These are phyloP conservation scores for Dipus sagitta DNA, from an alignment of 2,797 vertebrate species.

Conservation along the genomic window DNA sequence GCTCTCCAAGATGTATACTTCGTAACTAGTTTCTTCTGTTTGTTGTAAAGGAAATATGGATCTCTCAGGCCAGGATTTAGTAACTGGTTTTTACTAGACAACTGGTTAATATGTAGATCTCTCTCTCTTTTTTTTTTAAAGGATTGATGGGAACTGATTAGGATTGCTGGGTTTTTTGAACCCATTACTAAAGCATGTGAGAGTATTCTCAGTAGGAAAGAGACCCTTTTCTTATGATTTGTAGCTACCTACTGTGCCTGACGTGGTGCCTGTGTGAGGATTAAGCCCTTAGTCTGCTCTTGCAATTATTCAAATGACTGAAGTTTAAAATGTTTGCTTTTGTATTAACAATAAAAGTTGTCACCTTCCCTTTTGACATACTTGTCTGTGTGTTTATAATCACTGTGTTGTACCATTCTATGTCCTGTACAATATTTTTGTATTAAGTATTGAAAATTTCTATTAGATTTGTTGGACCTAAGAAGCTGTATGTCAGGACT, in stretches of 20 bases:
- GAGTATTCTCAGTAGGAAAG: constrained; percentile 66
- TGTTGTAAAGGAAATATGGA: constrained; percentile 61
- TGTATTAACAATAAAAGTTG: constrained; percentile 83
- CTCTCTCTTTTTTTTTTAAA: no score
- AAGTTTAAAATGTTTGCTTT: constrained; percentile 77
- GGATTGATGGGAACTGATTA: constrained; percentile 49
- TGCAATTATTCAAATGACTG: constrained; percentile 78
- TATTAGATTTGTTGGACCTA: constrained; percentile 14
- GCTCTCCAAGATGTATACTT: not conserved
- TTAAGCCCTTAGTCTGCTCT: constrained; percentile 82
- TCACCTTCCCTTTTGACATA: constrained; percentile 81
- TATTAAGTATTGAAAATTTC: constrained; percentile 10
- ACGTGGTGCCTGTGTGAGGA: constrained; percentile 83
- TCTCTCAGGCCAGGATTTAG: constrained; percentile 66
- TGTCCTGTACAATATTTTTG: constrained; percentile 39
- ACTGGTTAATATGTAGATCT: constrained; percentile 64
- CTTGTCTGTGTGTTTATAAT: constrained; percentile 72
- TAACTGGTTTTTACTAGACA: constrained; percentile 56
- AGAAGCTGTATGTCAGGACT: constrained; percentile 32
- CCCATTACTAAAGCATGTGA: constrained; percentile 71
- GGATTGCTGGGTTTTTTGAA: constrained; percentile 45
- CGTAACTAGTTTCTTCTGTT: constrained; percentile 32
- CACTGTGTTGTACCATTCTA: constrained; percentile 12
- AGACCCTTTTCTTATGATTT: constrained; percentile 67
- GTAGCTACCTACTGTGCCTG: constrained; percentile 83